Percentiles rank a stretch among this genome's conserved stretches.
Conservation (phyloP, 1,140 invertebrate genomes). For the Centruroides sculpturatus region DNA sequence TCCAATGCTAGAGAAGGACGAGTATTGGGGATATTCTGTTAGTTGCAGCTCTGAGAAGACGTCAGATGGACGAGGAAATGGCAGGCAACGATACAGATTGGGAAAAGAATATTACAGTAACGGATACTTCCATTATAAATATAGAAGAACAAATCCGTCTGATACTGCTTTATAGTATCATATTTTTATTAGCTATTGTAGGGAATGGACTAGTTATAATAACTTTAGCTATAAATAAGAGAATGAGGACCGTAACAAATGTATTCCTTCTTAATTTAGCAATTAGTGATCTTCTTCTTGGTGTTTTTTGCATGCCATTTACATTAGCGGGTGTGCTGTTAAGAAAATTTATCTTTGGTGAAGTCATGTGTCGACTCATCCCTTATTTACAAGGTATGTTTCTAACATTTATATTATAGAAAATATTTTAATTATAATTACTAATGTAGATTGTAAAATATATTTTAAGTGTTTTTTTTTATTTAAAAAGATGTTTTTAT, state of each 20-base stretch:
- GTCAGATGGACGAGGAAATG: too few relatives aligned
- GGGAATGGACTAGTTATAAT: slow-evolving; percentile 31
- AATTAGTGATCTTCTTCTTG: slow-evolving; percentile 62
- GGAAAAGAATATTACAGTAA: too few relatives aligned
- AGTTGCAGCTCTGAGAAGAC: too few relatives aligned
- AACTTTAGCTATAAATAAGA: slow-evolving; percentile 29
- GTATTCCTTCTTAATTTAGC: slow-evolving; percentile 40
- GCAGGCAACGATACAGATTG: too few relatives aligned
- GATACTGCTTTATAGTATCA: slow-evolving; percentile 23
- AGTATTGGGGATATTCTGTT: too few relatives aligned
- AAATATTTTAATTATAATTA: too few relatives aligned
- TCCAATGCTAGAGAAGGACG: too few relatives aligned
- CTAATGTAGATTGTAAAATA: too few relatives aligned
- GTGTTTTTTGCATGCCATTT: slow-evolving; percentile 75
- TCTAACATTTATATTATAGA: background rate
- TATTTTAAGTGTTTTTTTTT: too few relatives aligned
- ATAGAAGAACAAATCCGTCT: background rate
- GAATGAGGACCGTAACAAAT: slow-evolving; percentile 35
- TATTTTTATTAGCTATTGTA: slow-evolving; percentile 28
- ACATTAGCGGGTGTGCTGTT: slow-evolving; percentile 69
- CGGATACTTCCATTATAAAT: too few relatives aligned
- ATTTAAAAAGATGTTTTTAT: too few relatives aligned
- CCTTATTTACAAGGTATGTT: slow-evolving; percentile 67
- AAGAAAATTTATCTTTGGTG: slow-evolving; percentile 67
- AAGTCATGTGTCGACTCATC: slow-evolving; percentile 63